Percentiles rank a stretch among this genome's conserved stretches.
Evolutionary conservation across 2,888 invertebrate genomes (phyloP).

Genomic region (Bellardia pandia): DNA sequence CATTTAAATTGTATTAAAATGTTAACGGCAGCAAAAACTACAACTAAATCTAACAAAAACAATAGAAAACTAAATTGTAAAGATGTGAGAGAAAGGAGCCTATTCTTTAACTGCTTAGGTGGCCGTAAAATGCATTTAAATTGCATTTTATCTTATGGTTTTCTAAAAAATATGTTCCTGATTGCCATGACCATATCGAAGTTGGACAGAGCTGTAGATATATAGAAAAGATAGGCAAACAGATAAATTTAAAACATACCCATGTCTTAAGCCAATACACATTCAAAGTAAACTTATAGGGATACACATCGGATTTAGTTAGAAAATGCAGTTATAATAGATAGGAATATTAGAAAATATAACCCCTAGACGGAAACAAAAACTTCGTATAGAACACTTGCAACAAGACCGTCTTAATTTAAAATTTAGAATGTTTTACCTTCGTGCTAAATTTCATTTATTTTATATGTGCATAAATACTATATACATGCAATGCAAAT

Average conservation of each 20-base stretch:
- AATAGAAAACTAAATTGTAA: conserved; percentile 37
- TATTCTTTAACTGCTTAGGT: conserved; percentile 54
- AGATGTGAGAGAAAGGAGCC: conserved; percentile 16
- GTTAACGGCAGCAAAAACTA: conserved; percentile 19
- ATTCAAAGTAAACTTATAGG: conserved; percentile 52
- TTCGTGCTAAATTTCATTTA: too few relatives aligned
- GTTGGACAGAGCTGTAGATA: conserved; percentile 24
- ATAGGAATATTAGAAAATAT: conserved; percentile 12
- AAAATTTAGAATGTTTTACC: too few relatives aligned
- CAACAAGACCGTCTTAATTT: too few relatives aligned
- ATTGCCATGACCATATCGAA: conserved; percentile 47
- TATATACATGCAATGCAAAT: too few relatives aligned
- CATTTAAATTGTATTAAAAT: conserved; percentile 57
- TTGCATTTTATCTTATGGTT: conserved; percentile 61
- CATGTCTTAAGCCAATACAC: background rate
- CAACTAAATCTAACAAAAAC: conserved; percentile 44
- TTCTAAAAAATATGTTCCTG: conserved; percentile 36
- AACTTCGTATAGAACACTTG: background rate
- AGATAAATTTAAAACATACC: conserved; percentile 19
- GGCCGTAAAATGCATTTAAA: conserved; percentile 69
- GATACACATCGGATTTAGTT: conserved; percentile 64
- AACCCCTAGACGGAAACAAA: conserved; percentile 33
- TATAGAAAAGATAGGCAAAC: conserved; percentile 29
- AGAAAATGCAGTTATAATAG: conserved; percentile 53
- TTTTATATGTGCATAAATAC: too few relatives aligned